A percentile compares a stretch with the other conserved stretches of the same genome.
phyloP scores from a whole-genome alignment of 2,113 vertebrate genomes.

The Hippoglossus stenolepis region DNA sequence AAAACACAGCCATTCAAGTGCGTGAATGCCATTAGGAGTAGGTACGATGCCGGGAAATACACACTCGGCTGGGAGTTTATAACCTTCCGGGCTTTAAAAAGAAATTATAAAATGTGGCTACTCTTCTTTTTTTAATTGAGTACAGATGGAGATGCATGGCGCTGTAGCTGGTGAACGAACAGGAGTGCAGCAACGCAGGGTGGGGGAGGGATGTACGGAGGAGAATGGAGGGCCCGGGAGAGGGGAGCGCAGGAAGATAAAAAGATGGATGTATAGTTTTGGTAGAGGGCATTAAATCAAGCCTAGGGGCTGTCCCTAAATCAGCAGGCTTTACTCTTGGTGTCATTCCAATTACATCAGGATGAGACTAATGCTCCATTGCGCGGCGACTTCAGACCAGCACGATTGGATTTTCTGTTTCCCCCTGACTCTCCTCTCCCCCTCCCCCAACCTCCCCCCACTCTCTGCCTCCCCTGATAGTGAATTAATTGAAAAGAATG shows the following conservation, averaged over 20 bases:
- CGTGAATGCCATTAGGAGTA: slow-evolving; percentile 49
- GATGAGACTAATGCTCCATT: slow-evolving; percentile 81
- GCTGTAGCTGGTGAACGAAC: slow-evolving; percentile 37
- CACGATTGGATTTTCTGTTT: slow-evolving; percentile 71
- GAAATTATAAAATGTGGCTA: slow-evolving; percentile 45
- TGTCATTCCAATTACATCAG: slow-evolving; percentile 80
- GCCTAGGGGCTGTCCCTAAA: slow-evolving; percentile 87
- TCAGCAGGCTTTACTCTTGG: slow-evolving; percentile 79
- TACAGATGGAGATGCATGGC: slow-evolving; percentile 70
- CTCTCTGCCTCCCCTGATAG: slow-evolving; percentile 68
- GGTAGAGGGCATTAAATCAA: slow-evolving; percentile 88
- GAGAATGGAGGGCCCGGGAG: slow-evolving; percentile 26
- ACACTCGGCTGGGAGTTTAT: slow-evolving; percentile 27
- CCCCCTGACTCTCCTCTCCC: slow-evolving; percentile 52
- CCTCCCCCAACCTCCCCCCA: slow-evolving; percentile 49
- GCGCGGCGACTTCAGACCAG: slow-evolving; percentile 69
- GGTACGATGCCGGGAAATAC: slow-evolving; percentile 31
- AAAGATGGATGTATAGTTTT: slow-evolving; percentile 89
- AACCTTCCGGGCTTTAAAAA: slow-evolving; percentile 56
- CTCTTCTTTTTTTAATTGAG: slow-evolving; percentile 55
- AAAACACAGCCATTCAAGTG: slow-evolving; percentile 40
- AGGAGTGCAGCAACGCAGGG: slow-evolving; percentile 25
- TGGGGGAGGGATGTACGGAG: slow-evolving; percentile 62
- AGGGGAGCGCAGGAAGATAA: slow-evolving; percentile 80
- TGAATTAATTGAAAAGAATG: slow-evolving; percentile 79